Evolutionary conservation across 2,797 vertebrate genomes (phyloP), one percentile per base, ranked within the genome.

Genomic region (Myioborus miniatus): DNA sequence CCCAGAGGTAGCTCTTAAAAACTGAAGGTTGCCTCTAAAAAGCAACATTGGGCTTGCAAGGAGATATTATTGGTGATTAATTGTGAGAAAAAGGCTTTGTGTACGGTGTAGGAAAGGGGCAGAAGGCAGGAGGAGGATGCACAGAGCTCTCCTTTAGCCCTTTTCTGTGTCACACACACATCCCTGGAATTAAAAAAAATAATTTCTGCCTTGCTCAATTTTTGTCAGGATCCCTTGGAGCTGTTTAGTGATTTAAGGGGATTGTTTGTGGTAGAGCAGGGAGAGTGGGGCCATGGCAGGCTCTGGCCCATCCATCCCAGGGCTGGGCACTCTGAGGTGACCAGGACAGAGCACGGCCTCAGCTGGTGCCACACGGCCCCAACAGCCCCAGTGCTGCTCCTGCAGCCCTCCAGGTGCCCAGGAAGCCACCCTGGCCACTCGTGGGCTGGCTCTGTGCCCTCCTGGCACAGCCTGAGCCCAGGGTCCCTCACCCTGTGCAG

Each of bases 231-330:
- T 80, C 12, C 19, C 37, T 82, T 5, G 5, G n/a, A 63, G 13
- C 20, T n/a, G 9, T 70, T 53, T 20, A 8, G 8, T 34, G 52
- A 17, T 64, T 65, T 58, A 9, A 75, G 26, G 34, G 23, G 11
- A 19, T 6, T 0, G 1, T 34, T 15, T 30, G 17, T 12, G 26
- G 29, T 8, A 8, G 37, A 15, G 50, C 32, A 34, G 32, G 52
- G 36, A 46, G 9, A 65, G 20, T 0, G 0, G 16, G 23, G 15
- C 32, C 5, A 0, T 0, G 0, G 22, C 21, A 22, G 17, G 16
- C 24, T 22, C 72, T 59, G 34, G 12, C 20, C 20, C 7, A 0
- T 24, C 39, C 8, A 0, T 14, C 0, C 12, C 32, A 10, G 81
- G n/a, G n/a, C 36, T 56, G 79, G 59, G 18, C 1, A 16, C 26